Evolutionary conservation across 2,113 vertebrate genomes (phyloP).

Genomic region (Sinocyclocheilus maitianheensis): DNA sequence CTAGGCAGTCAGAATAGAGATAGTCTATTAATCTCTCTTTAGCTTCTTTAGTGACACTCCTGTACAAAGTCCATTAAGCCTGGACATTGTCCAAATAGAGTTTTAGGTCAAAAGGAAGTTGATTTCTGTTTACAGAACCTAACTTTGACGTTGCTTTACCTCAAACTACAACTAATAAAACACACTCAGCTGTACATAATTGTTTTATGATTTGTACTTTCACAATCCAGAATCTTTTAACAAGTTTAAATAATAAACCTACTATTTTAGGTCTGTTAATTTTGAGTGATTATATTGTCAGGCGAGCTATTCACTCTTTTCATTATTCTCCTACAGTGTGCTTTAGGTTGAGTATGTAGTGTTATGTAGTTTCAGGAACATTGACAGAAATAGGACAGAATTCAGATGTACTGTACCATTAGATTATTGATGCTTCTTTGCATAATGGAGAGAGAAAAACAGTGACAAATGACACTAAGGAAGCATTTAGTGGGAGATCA

Average conservation of each 20-base stretch:
- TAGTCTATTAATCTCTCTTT: neutral
- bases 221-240: neutral
- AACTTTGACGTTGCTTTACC: neutral
- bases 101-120: neutral
- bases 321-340: neutral
- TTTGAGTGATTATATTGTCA: neutral
- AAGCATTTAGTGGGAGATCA: neutral
- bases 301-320: neutral
- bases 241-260: neutral
- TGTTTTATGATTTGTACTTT: constrained; percentile 6
- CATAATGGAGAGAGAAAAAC: neutral
- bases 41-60: constrained; percentile 1
- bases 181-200: neutral
- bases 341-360: neutral
- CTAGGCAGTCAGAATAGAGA: neutral
- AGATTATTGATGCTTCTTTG: neutral
- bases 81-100: neutral
- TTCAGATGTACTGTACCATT: neutral
- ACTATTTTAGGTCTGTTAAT: neutral
- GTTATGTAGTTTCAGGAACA: neutral
- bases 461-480: neutral
- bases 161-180: constrained; percentile 1
- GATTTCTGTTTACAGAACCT: neutral
- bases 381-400: neutral
- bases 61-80: neutral